Conservation (phyloP, 2,888 invertebrate genomes). For the Trachelus troglodyta region DNA sequence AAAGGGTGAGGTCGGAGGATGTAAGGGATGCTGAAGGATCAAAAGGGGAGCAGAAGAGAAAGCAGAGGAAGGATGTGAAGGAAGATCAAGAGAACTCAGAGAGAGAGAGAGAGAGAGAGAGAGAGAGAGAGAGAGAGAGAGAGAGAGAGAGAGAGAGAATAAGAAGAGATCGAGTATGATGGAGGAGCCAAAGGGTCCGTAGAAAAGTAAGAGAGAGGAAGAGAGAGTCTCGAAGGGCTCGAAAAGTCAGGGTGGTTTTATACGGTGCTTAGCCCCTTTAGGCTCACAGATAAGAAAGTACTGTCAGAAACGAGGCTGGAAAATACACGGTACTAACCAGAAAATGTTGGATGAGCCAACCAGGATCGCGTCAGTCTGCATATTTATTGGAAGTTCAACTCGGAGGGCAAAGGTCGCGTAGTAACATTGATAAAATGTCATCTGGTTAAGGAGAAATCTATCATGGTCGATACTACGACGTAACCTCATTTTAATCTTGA, state of each 20-base stretch:
- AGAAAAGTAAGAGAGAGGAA: background rate
- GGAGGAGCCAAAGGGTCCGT: background rate
- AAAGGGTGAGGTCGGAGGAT: background rate
- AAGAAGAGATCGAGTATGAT: background rate
- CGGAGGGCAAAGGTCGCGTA: background rate
- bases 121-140: background rate
- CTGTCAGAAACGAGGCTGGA: background rate
- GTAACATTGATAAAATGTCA: background rate
- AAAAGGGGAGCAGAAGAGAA: background rate
- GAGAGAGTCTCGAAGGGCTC: background rate
- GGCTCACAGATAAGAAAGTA: constrained; percentile 20
- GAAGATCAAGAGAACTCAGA: background rate
- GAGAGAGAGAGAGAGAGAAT: background rate
- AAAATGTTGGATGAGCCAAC: background rate
- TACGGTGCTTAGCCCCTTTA: constrained; percentile 20
- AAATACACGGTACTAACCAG: background rate
- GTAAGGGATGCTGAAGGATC: background rate
- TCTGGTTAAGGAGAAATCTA: background rate
- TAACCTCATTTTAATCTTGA: background rate
- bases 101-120: background rate
- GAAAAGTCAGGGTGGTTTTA: constrained; percentile 16
- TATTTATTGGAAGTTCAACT: background rate
- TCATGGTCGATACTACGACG: background rate
- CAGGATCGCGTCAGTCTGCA: background rate
- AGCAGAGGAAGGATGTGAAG: background rate